Base-by-base conservation (phyloP, 35 echinoderm and acorn worm species). In the Hemicentrotus pulcherrimus region DNA sequence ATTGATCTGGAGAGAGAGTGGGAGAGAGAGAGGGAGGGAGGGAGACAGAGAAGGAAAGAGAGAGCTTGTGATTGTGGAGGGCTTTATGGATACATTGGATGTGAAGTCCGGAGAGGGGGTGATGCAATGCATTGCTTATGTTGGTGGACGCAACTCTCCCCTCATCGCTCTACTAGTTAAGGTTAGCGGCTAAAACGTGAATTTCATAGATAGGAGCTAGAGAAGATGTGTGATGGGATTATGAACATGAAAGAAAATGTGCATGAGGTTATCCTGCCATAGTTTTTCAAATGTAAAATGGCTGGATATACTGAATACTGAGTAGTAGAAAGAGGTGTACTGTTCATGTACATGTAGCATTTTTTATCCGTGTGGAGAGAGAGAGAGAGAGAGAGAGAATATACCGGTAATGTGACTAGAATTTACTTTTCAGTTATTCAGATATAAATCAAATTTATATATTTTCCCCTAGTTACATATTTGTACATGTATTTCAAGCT, bases 1-100 rank as follows among this genome's bases (percentile, higher is more conserved):
- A 93, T 93, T 93, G 91, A 93, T 93, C 91, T 31, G 45, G 48
- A 93, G 91, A 32, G 45, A 4, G 88, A 41, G 31, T 11, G 24
- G 19, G 87, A 46, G 48, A 47, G 91, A 55, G 47, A 52, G 91
- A 0, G 46, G 48, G 47, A 24, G 91, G 13, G 47, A 31, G 47
- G 45, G 91, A 92, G 91, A 52, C 24, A 24, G 48, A 47, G 91
- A 47, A 41, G 33, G 35, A 31, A 47, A 45, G 91, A 92, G 91
- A 92, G 46, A 47, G 91, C 32, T 90, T 14, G 52, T 59, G 52
- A 59, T 9, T 59, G 70, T 30, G n/a, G 86, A 88, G n/a, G 86
- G n/a, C 33, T 19, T 13, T 19, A 88, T 35, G 18, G 86, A 88
- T 88, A 88, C 52, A 59, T 59, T 59, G 16, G 16, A 59, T 59